Base-by-base conservation (phyloP, 2,797 vertebrate species). In the Onychomys arenicola region DNA sequence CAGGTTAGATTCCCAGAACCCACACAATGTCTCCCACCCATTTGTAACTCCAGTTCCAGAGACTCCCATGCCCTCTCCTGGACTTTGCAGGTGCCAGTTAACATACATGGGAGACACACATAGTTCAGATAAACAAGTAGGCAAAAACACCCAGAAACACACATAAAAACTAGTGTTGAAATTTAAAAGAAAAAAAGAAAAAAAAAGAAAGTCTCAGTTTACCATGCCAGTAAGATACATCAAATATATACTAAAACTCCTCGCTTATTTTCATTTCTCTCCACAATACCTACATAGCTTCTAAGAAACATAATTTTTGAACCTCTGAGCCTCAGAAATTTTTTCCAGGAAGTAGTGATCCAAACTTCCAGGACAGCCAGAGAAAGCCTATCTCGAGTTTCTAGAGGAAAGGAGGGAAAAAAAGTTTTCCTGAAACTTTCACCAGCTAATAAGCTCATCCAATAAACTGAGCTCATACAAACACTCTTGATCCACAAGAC, bases 391-490 rank as follows among this genome's bases (percentile, higher is more conserved):
- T 65, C 63, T 6, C 63, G 10, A 34, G 2, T 34, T n/a, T n/a
- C n/a, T n/a, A 71, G 17, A 37, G 7, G 34, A 10, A n/a, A 17
- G 65, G 5, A 6, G 14, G 14, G 29, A 17, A 67, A n/a, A 16
- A 69, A 21, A 71, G 34, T 71, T 71, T 71, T 80, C 23, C 43
- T 90, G 27, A 90, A 94, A 95, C 17, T 82, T 95, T 34, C 13
- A 87, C 43, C 29, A 89, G 71, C 10, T 21, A 95, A 92, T 21
- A 95, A 92, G 89, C 49, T 90, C 46, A 29, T 95, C 78, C 91
- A 49, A 27, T 32, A 88, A 63, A 91, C 19, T 85, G 34, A 94
- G 25, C 37, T 91, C 82, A 93, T 81, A 52, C 57, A 73, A 94
- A 61, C 83, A 89, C 5, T 86, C 0, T 65, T 81, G 83, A 96